Percentiles rank a stretch among this genome's conserved stretches.
Conservation (phyloP, 2,113 vertebrate genomes). For the Cromileptes altivelis region DNA sequence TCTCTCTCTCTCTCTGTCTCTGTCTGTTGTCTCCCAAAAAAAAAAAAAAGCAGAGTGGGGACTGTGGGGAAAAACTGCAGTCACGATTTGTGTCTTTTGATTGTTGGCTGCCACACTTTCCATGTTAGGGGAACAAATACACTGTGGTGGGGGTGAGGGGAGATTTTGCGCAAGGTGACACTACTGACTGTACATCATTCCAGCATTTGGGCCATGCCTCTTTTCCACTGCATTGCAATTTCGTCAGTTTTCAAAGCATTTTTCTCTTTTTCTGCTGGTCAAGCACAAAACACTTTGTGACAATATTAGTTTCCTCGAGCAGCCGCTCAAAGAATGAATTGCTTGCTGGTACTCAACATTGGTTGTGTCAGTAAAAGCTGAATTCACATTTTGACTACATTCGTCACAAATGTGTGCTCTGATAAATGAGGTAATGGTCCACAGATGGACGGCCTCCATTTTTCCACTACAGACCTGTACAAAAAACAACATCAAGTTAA, state of each 20-base stretch:
- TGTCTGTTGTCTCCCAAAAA: background rate
- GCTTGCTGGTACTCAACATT: conserved; percentile 11
- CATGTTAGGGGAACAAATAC: conserved; percentile 19
- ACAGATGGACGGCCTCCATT: conserved; percentile 26
- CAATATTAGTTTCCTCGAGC: conserved; percentile 53
- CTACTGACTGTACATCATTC: conserved; percentile 55
- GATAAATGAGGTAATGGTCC: conserved; percentile 33
- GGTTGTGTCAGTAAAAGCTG: conserved; percentile 47
- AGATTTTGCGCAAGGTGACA: conserved; percentile 35
- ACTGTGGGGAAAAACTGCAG: conserved; percentile 7
- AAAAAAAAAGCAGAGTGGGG: conserved; percentile 1
- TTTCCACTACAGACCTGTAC: background rate
- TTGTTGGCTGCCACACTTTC: conserved; percentile 15
- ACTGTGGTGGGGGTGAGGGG: background rate
- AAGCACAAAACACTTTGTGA: conserved; percentile 63
- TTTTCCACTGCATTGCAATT: conserved; percentile 43
- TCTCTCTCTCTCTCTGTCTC: background rate
- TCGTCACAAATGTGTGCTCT: conserved; percentile 17
- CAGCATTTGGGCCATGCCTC: conserved; percentile 43
- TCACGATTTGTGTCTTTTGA: conserved; percentile 45
- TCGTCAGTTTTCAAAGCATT: conserved; percentile 41
- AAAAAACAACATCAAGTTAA: conserved; percentile 64
- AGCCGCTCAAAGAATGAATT: conserved; percentile 40
- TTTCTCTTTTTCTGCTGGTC: conserved; percentile 69
- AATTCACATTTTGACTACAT: conserved; percentile 58